A percentile compares a stretch with the other conserved stretches of the same genome.
These are phyloP conservation scores for Flexamia atlantica DNA, from an alignment of 2,888 invertebrate genomes.

Conservation along the genomic window DNA sequence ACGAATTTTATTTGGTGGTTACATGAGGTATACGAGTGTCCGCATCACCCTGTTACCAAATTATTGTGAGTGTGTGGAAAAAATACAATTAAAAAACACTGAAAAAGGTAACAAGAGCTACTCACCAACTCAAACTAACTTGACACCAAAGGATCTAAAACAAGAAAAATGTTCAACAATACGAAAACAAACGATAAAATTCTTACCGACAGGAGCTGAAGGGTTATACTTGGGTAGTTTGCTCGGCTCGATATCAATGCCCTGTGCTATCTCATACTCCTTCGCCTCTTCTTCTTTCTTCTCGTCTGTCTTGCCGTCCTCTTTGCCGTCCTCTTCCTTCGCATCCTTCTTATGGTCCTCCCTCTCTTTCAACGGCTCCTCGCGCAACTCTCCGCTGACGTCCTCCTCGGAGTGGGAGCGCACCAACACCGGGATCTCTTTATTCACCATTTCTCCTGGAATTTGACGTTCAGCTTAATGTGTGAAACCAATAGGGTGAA, in stretches of 20 bases:
- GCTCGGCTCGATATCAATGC: conserved; percentile 57
- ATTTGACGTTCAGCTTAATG: no score
- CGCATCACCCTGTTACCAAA: no score
- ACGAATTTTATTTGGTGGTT: no score
- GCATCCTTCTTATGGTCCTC: conserved; percentile 77
- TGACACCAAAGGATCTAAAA: no score
- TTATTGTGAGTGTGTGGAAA: no score
- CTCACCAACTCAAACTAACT: no score
- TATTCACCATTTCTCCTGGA: conserved; percentile 58
- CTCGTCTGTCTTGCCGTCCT: conserved; percentile 74
- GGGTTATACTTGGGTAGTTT: conserved; percentile 59
- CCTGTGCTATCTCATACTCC: conserved; percentile 8
- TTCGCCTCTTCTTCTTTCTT: conserved; percentile 74
- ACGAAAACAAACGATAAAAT: no score
- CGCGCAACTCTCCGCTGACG: conserved; percentile 62
- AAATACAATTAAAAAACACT: no score
- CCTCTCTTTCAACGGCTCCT: conserved; percentile 69
- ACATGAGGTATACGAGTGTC: no score
- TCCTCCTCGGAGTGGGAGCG: conserved; percentile 52
- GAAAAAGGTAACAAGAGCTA: no score
- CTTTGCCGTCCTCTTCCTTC: conserved; percentile 77
- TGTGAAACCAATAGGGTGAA: no score
- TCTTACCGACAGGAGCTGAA: conserved; percentile 51
- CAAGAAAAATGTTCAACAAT: no score
- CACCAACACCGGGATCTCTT: conserved; percentile 50